Evolutionary conservation across 2,888 invertebrate genomes (phyloP), one percentile per base, ranked within the genome.

Genomic region (Drosophila neonasuta): DNA sequence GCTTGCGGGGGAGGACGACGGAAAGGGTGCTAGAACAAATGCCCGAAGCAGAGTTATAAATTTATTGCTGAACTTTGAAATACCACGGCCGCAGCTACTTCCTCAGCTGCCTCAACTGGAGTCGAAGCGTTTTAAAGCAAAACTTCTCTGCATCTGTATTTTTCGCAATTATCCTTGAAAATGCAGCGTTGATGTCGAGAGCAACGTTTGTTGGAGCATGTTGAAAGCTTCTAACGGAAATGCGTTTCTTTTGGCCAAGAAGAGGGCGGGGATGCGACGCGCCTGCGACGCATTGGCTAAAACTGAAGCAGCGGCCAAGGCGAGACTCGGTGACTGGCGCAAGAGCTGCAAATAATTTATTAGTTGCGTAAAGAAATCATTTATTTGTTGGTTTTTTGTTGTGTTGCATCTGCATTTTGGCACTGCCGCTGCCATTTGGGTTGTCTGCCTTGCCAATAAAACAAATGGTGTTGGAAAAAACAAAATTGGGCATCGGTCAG

Each of bases 51-150:
- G 59, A 51, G 79, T 63, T 74, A 80, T 78, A 76, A 83, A 83
- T 83, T 83, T 83, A 84, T 82, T 80, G 79, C 80, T 70, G 70
- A 84, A 83, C 82, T 84, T 82, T 79, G 79, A 79, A 84, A 82
- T 84, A 80, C 83, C 81, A 70, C 72, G 75, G 81, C 75, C 73
- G 62, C 77, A 70, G 61, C 65, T 30, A 51, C 61, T 66, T 63
- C 72, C 59, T 61, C 68, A 50, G 56, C 51, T 44, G 48, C 45
- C 34, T 45, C 4, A 36, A 11, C 36, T 11, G 55, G 2, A 41
- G 39, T 13, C 8, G 39, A 13, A 41, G 49, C 75, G 70, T 63
- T 63, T 77, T 75, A 77, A 78, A 63, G 73, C 60, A 71, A 72
- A 79, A 77, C 69, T 78, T 78, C 63, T 55, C 30, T 32, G 34